Conservation (phyloP, 2,797 vertebrate species). For the Iguana delicatissima region DNA sequence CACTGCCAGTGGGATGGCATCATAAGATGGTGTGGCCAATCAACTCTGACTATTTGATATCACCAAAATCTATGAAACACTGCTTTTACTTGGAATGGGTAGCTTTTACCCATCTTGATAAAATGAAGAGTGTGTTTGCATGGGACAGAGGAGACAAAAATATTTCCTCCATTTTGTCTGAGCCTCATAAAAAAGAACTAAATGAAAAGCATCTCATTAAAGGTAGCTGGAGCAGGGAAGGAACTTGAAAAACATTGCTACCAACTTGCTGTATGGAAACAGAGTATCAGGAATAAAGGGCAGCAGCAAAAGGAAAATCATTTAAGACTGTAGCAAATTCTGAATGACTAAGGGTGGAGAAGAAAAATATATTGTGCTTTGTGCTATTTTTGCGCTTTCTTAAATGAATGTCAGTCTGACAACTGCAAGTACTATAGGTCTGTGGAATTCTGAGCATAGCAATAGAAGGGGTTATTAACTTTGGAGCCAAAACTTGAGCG, state of each 20-base stretch:
- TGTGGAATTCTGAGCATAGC: slow-evolving; percentile 40
- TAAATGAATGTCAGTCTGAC: slow-evolving; percentile 11
- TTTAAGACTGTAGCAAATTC: slow-evolving; percentile 7
- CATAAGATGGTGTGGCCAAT: not conserved
- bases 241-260: not conserved
- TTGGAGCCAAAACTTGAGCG: slow-evolving; percentile 45
- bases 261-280: not conserved
- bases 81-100: not conserved
- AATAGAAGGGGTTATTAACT: slow-evolving; percentile 42
- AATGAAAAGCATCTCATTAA: not conserved
- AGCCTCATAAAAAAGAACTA: too few species aligned
- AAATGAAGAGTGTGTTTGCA: not conserved
- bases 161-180: not conserved
- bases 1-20: not conserved
- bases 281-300: not conserved
- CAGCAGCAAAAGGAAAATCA: not conserved
- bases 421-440: slow-evolving; percentile 21
- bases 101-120: not conserved
- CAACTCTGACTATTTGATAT: not conserved
- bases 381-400: not conserved
- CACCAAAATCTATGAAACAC: not conserved
- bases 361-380: slow-evolving; percentile 4
- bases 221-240: not conserved
- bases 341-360: too few species aligned
- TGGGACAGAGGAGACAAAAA: not conserved